Conservation (phyloP, 2,113 vertebrate species). For the Glaucidium brasilianum region DNA sequence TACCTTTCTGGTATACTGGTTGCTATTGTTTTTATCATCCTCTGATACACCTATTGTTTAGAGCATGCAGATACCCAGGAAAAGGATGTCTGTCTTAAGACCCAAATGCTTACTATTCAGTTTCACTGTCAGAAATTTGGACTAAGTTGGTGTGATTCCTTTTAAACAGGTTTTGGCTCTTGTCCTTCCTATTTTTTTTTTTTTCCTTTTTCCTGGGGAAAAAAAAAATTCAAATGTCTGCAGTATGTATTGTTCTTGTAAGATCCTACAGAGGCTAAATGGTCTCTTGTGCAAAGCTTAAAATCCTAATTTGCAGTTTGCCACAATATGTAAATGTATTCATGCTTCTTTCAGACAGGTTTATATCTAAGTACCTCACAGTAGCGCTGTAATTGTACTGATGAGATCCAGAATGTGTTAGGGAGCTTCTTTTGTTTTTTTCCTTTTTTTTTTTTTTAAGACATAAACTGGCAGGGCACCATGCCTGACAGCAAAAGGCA, state of each 20-base stretch:
- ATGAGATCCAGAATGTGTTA: not conserved
- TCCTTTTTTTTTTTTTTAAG: not conserved
- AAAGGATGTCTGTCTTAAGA: not conserved
- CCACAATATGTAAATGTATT: not conserved
- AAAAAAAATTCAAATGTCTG: conserved; percentile 22
- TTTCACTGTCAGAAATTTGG: not conserved
- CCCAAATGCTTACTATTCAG: not conserved
- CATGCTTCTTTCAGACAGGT: not conserved
- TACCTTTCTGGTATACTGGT: not conserved
- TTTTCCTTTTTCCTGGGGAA: too few species aligned
- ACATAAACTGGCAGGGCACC: not conserved
- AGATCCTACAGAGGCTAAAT: conserved; percentile 18
- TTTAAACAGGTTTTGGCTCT: not conserved
- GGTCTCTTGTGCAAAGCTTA: conserved; percentile 41
- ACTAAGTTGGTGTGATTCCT: not conserved
- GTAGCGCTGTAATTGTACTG: not conserved
- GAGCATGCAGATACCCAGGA: not conserved
- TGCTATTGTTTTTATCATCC: not conserved
- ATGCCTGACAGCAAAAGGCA: not conserved
- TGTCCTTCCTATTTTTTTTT: not conserved
- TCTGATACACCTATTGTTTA: not conserved
- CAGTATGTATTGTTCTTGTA: conserved; percentile 30
- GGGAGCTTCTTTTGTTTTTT: not conserved
- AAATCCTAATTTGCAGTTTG: conserved; percentile 53
- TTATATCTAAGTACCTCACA: not conserved